Conservation (phyloP, 1,140 invertebrate genomes). For the Akabosia matsudoensis region DNA sequence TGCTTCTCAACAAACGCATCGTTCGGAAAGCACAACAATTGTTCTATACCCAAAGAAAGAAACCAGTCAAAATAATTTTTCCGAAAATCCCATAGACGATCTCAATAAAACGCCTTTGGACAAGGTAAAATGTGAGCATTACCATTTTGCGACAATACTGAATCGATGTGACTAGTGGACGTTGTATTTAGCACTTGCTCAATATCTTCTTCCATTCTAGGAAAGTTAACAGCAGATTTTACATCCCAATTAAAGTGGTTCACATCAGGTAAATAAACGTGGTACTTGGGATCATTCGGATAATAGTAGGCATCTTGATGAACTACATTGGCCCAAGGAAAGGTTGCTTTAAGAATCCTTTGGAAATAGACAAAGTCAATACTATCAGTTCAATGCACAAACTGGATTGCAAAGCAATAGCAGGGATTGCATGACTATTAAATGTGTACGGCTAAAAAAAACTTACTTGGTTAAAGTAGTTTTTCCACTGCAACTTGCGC, state of each 20-base stretch:
- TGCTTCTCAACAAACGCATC: slow-evolving; percentile 3
- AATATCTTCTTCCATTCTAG: slow-evolving; percentile 63
- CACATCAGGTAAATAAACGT: slow-evolving; percentile 62
- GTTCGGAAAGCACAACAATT: slow-evolving; percentile 1
- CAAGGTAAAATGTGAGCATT: too few relatives aligned
- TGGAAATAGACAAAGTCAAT: too few relatives aligned
- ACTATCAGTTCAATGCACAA: too few relatives aligned
- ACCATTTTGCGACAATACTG: too few relatives aligned
- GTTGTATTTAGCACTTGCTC: slow-evolving; percentile 28
- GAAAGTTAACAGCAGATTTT: slow-evolving; percentile 69
- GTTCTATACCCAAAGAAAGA: not conserved
- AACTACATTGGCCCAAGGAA: slow-evolving; percentile 60
- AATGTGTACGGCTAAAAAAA: too few relatives aligned
- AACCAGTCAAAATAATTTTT: not conserved
- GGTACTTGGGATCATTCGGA: slow-evolving; percentile 63
- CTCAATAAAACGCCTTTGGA: too few relatives aligned
- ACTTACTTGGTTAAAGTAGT: slow-evolving; percentile 63
- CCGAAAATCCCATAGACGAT: too few relatives aligned
- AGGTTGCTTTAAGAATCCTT: slow-evolving; percentile 47
- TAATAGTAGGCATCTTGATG: slow-evolving; percentile 77
- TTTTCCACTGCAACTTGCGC: slow-evolving; percentile 76
- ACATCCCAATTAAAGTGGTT: slow-evolving; percentile 77
- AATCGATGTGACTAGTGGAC: too few relatives aligned
- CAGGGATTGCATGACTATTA: slow-evolving; percentile 52
- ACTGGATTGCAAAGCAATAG: too few relatives aligned